Evolutionary conservation across 1,140 invertebrate genomes (phyloP), one percentile per base, ranked within the genome.

Genomic region (Portunus trituberculatus): DNA sequence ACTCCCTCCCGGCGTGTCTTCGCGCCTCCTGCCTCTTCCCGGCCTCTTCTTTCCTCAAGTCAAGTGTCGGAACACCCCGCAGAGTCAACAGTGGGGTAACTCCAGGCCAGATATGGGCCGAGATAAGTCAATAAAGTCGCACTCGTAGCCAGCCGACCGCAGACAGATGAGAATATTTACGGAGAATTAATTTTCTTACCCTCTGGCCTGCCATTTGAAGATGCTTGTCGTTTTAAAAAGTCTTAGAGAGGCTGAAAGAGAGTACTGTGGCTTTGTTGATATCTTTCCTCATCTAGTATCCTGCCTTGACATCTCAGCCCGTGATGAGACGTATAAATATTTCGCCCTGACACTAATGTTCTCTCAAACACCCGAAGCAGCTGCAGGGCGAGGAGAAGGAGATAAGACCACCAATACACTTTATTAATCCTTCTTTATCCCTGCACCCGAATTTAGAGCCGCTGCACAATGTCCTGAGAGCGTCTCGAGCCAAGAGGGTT

Each of bases 51-150:
- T 91, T 31, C 59, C 89, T 91, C n/a, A 29, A 91, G 25, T 91
- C 89, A 59, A 91, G 89, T 59, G 46, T 91, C 31, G 48, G 46
- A 91, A 31, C 28, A 91, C 46, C 46, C 59, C n/a, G 59, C 28
- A 91, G 89, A 28, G 31, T 59, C 46, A 91, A 91, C 89, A 91
- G 3, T 91, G 87, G 87, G 46, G 31, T 0, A 31, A 48, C 45
- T 89, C 39, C 46, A 10, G 48, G 8, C 89, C 28, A 59, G 89
- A 91, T 59, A 59, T 0, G n/a, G 8, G 3, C 4, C 89, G n/a
- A 28, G 46, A 91, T 91, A 91, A 91, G 89, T 59, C 89, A 59
- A 59, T 91, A 91, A 91, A 48, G 45, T 89, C 87, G 87, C 39
- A 20, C 39, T 48, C n/a, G n/a, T 28, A n/a, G 46, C 67, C 67